These are phyloP conservation scores for Monochamus alternatus DNA, from an alignment of 2,888 invertebrate species.

Conservation along the genomic window DNA sequence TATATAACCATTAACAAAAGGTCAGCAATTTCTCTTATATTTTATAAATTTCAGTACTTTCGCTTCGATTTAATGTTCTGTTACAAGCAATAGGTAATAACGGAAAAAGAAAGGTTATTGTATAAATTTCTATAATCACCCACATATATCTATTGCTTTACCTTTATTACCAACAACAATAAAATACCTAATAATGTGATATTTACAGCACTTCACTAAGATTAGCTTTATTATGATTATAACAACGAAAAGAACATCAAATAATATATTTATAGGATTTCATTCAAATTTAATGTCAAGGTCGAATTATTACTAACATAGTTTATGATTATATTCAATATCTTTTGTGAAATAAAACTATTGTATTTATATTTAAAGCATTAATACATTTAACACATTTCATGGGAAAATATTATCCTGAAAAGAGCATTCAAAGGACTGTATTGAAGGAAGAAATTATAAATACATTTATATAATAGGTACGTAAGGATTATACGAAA, in stretches of 20 bases:
- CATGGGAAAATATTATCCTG: not conserved
- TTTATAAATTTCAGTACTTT: not conserved
- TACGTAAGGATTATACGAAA: too few species aligned
- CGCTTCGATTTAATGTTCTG: not conserved
- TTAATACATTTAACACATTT: slow-evolving; percentile 2
- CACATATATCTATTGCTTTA: not conserved
- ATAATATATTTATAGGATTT: slow-evolving; percentile 8
- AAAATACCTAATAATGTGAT: not conserved
- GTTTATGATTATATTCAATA: not conserved
- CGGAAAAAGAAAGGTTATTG: not conserved
- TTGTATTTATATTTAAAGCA: not conserved
- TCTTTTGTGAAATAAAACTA: not conserved
- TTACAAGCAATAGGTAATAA: not conserved
- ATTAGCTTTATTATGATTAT: slow-evolving; percentile 1
- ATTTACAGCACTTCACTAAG: slow-evolving; percentile 1
- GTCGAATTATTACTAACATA: slow-evolving; percentile 1
- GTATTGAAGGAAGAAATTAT: too few species aligned
- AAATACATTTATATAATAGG: too few species aligned
- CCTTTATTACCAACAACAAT: slow-evolving; percentile 11
- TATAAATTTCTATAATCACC: not conserved
- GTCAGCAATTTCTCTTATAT: too few species aligned
- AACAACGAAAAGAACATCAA: slow-evolving; percentile 1
- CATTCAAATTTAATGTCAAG: slow-evolving; percentile 19
- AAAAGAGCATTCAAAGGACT: not conserved
- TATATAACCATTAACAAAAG: too few species aligned